These are phyloP conservation scores for Clostera curtula DNA, from an alignment of 2,888 invertebrate genomes.

Conservation along the genomic window DNA sequence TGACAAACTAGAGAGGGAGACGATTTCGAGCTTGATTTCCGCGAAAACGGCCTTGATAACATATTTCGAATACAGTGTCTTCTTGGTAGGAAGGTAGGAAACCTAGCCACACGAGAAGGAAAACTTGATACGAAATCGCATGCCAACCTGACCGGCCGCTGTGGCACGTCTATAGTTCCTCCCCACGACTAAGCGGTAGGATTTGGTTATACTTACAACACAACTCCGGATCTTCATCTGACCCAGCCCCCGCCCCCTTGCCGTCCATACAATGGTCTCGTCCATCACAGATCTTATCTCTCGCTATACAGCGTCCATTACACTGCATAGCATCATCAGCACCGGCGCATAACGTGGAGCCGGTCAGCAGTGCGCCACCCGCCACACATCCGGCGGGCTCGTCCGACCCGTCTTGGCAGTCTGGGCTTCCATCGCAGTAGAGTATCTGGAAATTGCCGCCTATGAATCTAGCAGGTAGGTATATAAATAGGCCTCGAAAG, in stretches of 20 bases:
- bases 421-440: slow-evolving; percentile 80
- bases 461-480: too few species aligned
- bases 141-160: too few species aligned
- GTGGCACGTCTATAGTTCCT: too few species aligned
- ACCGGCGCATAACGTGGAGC: slow-evolving; percentile 28
- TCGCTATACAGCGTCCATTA: slow-evolving; percentile 78
- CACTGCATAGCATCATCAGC: slow-evolving; percentile 75
- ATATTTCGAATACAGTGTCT: too few species aligned
- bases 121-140: too few species aligned
- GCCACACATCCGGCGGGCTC: slow-evolving; percentile 22
- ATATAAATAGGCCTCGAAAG: too few species aligned
- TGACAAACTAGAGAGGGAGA: too few species aligned
- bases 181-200: too few species aligned
- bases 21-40: too few species aligned
- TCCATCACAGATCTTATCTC: slow-evolving; percentile 81
- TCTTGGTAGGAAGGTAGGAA: too few species aligned
- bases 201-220: slow-evolving; percentile 69
- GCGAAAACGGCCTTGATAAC: too few species aligned
- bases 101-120: too few species aligned
- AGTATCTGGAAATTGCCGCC: slow-evolving; percentile 44
- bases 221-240: slow-evolving; percentile 76
- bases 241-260: slow-evolving; percentile 69
- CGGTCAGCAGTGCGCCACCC: slow-evolving; percentile 8
- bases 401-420: slow-evolving; percentile 72
- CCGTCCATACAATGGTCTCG: slow-evolving; percentile 80